phyloP scores from a whole-genome alignment of 2,888 invertebrate genomes.

The Apotomis turbidana region DNA sequence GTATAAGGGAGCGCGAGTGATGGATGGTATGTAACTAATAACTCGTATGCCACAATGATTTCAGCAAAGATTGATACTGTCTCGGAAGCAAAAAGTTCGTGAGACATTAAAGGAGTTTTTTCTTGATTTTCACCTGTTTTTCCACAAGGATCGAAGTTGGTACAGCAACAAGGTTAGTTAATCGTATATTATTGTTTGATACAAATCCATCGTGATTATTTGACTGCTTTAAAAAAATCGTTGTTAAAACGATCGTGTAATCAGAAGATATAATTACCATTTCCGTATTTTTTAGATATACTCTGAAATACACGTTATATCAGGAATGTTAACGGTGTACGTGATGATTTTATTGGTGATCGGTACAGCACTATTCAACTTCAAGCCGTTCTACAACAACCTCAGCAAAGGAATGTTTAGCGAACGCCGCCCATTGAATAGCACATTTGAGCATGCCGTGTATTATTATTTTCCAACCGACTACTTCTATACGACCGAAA shows the following conservation, averaged over 20 bases:
- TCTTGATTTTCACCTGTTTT: conserved; percentile 3
- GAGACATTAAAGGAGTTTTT: not conserved
- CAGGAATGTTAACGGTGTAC: not conserved
- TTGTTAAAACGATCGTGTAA: not conserved
- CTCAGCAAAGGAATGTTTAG: not conserved
- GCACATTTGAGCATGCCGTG: not conserved
- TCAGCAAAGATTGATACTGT: not conserved
- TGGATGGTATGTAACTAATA: not conserved
- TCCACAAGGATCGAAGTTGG: not conserved
- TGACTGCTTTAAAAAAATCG: not conserved
- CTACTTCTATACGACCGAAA: not conserved
- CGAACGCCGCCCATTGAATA: not conserved
- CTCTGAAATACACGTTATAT: conserved; percentile 4
- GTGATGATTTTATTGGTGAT: no score
- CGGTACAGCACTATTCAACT: not conserved
- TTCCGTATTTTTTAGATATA: not conserved
- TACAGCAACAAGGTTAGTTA: conserved; percentile 3
- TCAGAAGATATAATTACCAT: not conserved
- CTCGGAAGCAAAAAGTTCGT: not conserved
- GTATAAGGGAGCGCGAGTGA: no score
- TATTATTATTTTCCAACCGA: not conserved
- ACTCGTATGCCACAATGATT: not conserved
- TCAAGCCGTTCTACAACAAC: conserved; percentile 13
- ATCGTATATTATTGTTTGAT: no score
- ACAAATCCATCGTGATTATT: no score